Conservation (phyloP, 2,888 invertebrate genomes). For the Drosophila melanocephala region DNA sequence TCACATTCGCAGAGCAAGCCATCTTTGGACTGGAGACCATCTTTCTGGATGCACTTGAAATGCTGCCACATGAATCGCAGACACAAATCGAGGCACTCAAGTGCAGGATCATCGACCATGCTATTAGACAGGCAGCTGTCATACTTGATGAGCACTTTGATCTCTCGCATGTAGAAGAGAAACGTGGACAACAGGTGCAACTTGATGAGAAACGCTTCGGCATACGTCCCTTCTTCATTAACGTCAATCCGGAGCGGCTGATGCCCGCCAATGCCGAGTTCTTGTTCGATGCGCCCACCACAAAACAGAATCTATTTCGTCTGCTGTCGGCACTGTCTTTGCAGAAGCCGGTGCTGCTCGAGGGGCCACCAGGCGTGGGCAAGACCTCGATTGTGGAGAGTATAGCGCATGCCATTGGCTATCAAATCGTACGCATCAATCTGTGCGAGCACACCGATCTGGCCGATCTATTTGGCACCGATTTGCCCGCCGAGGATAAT, state of each 20-base stretch:
- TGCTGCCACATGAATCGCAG: constrained; percentile 90
- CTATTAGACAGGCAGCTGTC: constrained; percentile 87
- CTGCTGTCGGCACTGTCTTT: constrained; percentile 95
- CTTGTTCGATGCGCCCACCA: constrained; percentile 92
- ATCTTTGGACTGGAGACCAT: constrained; percentile 96
- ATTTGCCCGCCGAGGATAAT: constrained; percentile 96
- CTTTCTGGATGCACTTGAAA: constrained; percentile 96
- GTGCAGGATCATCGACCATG: constrained; percentile 87
- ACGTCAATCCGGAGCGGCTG: constrained; percentile 63
- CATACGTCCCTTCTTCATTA: constrained; percentile 91
- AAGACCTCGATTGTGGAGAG: constrained; percentile 98
- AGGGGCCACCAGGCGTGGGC: constrained; percentile 99
- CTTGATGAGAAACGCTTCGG: constrained; percentile 87
- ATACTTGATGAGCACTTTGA: constrained; percentile 85
- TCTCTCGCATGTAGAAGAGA: constrained; percentile 82
- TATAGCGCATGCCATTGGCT: constrained; percentile 93
- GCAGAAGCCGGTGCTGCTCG: constrained; percentile 96
- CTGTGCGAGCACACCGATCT: constrained; percentile 99
- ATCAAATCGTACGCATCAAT: constrained; percentile 96
- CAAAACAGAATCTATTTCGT: constrained; percentile 92
- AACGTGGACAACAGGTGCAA: constrained; percentile 81
- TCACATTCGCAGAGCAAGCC: constrained; percentile 88
- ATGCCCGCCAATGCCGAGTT: constrained; percentile 86
- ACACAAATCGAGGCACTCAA: constrained; percentile 86
- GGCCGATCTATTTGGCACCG: constrained; percentile 98